phyloP scores from a whole-genome alignment of 1,140 invertebrate genomes.

The Wasmannia auropunctata region DNA sequence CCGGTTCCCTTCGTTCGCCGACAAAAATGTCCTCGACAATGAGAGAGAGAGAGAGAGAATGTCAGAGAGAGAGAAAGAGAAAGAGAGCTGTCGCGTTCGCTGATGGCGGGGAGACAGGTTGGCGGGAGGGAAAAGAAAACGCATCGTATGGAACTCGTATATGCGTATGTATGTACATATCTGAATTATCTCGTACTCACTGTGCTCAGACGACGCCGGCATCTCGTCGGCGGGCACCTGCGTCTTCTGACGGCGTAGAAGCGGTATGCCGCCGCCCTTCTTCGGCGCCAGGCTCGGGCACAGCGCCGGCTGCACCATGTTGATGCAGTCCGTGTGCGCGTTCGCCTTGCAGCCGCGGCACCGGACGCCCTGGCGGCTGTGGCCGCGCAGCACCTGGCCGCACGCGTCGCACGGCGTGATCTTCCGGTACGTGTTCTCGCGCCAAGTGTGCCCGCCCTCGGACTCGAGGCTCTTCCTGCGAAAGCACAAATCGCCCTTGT shows the following conservation, averaged over 20 bases:
- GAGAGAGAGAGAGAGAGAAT: neutral
- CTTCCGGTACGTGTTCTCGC: constrained; percentile 98
- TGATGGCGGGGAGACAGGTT: neutral
- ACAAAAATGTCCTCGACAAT: constrained; percentile 41
- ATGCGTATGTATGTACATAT: neutral
- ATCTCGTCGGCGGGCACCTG: constrained; percentile 77
- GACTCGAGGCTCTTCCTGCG: constrained; percentile 91
- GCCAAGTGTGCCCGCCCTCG: constrained; percentile 91
- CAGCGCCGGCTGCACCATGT: constrained; percentile 78
- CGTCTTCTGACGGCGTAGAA: constrained; percentile 94
- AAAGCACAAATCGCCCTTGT: neutral
- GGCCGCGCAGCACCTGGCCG: constrained; percentile 95
- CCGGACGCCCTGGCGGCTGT: constrained; percentile 95
- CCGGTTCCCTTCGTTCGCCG: constrained; percentile 25
- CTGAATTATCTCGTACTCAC: constrained; percentile 76
- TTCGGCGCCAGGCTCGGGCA: constrained; percentile 86
- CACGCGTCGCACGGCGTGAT: constrained; percentile 97
- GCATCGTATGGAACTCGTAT: neutral
- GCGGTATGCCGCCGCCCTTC: constrained; percentile 91
- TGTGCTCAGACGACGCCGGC: constrained; percentile 77
- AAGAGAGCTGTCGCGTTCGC: constrained; percentile 24
- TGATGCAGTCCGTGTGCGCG: constrained; percentile 93
- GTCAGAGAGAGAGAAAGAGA: neutral
- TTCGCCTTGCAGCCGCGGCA: constrained; percentile 96
- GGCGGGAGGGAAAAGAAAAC: neutral